phyloP scores from a whole-genome alignment of 2,888 invertebrate genomes.

The Gibbula magus region DNA sequence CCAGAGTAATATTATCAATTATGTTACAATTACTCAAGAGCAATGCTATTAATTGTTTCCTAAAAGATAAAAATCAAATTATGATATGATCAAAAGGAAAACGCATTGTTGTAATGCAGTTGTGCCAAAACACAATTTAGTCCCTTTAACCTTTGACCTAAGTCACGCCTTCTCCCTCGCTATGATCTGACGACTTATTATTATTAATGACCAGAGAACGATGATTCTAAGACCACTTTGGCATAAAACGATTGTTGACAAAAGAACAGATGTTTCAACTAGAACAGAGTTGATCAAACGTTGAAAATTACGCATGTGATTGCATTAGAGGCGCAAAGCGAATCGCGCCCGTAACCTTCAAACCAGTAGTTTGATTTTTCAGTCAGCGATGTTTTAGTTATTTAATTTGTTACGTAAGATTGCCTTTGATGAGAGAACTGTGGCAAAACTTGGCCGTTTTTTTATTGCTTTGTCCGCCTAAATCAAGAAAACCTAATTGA shows the following conservation, averaged over 20 bases:
- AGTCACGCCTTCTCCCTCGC: no score
- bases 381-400: not conserved
- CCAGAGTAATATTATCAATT: no score
- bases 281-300: not conserved
- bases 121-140: no score
- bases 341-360: not conserved
- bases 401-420: conserved; percentile 4
- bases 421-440: not conserved
- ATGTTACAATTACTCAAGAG: no score
- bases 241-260: not conserved
- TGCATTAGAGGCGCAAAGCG: not conserved
- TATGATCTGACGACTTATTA: no score
- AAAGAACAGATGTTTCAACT: not conserved
- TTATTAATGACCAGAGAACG: no score
- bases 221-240: no score
- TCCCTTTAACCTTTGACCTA: no score
- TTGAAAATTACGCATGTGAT: not conserved
- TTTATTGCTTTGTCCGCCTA: not conserved
- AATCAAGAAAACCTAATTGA: not conserved
- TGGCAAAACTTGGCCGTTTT: not conserved
- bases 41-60: no score
- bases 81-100: no score
- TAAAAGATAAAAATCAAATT: no score
- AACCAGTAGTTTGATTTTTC: not conserved
- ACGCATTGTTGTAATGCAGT: no score